A percentile compares a stretch with the other conserved stretches of the same genome.
Conservation (phyloP, 2,113 vertebrate genomes). For the Chrysochloris asiatica region DNA sequence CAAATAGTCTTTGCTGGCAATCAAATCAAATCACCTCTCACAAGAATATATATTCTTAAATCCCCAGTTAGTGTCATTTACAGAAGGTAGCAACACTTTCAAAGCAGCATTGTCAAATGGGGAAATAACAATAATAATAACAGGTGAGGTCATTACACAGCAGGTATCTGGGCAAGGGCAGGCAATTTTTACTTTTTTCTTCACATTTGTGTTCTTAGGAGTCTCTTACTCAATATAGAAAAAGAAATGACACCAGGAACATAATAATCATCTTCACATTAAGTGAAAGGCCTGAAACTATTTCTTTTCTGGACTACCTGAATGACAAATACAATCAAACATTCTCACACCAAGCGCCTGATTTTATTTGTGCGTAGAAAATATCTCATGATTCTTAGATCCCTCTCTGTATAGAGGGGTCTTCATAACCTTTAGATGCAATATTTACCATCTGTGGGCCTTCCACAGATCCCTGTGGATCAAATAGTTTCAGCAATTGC, state of each 20-base stretch:
- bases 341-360: not conserved
- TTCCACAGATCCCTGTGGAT: not conserved
- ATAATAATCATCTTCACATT: not conserved
- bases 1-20: not conserved
- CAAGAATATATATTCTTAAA: not conserved
- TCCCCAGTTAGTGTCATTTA: not conserved
- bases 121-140: not conserved
- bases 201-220: not conserved
- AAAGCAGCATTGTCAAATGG: not conserved
- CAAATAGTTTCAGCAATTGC: not conserved
- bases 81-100: not conserved
- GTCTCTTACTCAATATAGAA: not conserved
- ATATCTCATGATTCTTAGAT: not conserved
- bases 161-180: not conserved
- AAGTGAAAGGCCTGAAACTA: not conserved
- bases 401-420: not conserved
- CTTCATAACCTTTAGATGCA: not conserved
- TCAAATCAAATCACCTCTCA: not conserved
- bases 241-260: not conserved
- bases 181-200: not conserved
- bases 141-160: not conserved
- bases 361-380: slow-evolving; percentile 22
- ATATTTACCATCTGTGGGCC: not conserved
- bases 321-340: slow-evolving; percentile 14
- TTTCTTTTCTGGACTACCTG: not conserved